Percentiles rank a stretch among this genome's conserved stretches.
Conservation (phyloP, 2,113 vertebrate species). For the Cheilinus undulatus region DNA sequence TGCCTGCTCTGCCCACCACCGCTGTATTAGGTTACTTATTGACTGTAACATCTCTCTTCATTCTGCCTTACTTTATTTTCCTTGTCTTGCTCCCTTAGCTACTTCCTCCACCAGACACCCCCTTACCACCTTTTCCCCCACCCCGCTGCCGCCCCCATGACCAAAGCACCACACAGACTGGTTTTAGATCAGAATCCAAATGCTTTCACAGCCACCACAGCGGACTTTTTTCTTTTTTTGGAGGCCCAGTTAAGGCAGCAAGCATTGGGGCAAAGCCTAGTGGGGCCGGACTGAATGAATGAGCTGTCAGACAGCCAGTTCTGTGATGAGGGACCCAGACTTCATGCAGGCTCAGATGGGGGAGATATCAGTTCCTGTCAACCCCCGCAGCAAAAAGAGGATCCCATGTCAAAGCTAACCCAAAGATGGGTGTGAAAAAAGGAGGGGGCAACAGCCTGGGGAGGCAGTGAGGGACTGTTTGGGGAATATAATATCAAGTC, state of each 20-base stretch:
- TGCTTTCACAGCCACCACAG: conserved; percentile 45
- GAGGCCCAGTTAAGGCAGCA: conserved; percentile 66
- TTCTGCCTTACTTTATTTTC: conserved; percentile 64
- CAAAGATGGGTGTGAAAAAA: conserved; percentile 35
- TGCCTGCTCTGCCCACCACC: conserved; percentile 67
- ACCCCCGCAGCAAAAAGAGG: conserved; percentile 49
- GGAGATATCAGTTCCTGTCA: conserved; percentile 62
- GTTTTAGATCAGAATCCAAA: conserved; percentile 39
- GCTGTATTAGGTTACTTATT: conserved; percentile 84
- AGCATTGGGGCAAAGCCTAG: conserved; percentile 67
- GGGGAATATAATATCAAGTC: conserved; percentile 54
- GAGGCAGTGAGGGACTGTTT: conserved; percentile 27
- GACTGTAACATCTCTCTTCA: conserved; percentile 81
- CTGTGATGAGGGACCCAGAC: conserved; percentile 73
- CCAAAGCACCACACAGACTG: conserved; percentile 30
- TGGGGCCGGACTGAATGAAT: conserved; percentile 79
- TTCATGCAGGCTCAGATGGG: conserved; percentile 69
- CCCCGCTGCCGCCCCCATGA: conserved; percentile 27
- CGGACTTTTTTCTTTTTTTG: conserved; percentile 37
- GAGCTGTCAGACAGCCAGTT: conserved; percentile 78
- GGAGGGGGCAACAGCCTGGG: conserved; percentile 26
- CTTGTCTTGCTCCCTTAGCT: conserved; percentile 35
- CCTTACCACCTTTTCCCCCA: conserved; percentile 58
- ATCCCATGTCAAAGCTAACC: conserved; percentile 52
- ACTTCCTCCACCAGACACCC: conserved; percentile 41